These are phyloP conservation scores for Gonatopus flavifemur DNA, from an alignment of 1,140 invertebrate genomes.

Conservation along the genomic window DNA sequence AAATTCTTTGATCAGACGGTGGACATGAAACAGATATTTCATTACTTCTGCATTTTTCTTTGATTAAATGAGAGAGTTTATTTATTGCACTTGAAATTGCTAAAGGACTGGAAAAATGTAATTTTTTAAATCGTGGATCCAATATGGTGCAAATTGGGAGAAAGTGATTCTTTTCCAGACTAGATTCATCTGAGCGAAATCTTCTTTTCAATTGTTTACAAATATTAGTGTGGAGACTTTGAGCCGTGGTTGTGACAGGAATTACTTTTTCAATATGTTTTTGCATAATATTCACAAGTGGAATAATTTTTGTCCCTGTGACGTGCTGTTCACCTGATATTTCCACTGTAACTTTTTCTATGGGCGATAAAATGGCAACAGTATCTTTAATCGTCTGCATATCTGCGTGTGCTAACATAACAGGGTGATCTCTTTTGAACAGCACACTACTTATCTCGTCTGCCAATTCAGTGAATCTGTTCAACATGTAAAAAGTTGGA, in stretches of 20 bases:
- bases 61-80: too few relatives aligned
- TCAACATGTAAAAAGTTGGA: too few relatives aligned
- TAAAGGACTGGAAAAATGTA: constrained; percentile 24
- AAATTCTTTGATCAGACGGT: too few relatives aligned
- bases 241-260: constrained; percentile 20
- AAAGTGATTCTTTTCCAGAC: constrained; percentile 21
- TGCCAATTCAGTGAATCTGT: constrained; percentile 49
- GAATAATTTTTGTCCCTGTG: constrained; percentile 47
- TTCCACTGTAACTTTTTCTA: constrained; percentile 49
- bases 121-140: constrained; percentile 33
- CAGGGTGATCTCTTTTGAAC: constrained; percentile 36
- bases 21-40: too few relatives aligned
- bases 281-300: constrained; percentile 43
- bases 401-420: constrained; percentile 40
- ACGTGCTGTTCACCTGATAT: constrained; percentile 49
- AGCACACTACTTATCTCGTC: constrained; percentile 40
- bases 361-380: constrained; percentile 35
- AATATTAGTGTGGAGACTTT: constrained; percentile 4
- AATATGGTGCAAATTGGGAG: constrained; percentile 22
- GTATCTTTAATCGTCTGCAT: constrained; percentile 32
- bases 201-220: constrained; percentile 27
- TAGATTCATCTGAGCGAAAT: too few relatives aligned
- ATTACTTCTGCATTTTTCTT: too few relatives aligned
- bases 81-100: too few relatives aligned
- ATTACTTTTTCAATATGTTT: constrained; percentile 34